These are phyloP conservation scores for Leptinotarsa rubiginosa DNA, from an alignment of 2,888 invertebrate genomes.

Conservation along the genomic window DNA sequence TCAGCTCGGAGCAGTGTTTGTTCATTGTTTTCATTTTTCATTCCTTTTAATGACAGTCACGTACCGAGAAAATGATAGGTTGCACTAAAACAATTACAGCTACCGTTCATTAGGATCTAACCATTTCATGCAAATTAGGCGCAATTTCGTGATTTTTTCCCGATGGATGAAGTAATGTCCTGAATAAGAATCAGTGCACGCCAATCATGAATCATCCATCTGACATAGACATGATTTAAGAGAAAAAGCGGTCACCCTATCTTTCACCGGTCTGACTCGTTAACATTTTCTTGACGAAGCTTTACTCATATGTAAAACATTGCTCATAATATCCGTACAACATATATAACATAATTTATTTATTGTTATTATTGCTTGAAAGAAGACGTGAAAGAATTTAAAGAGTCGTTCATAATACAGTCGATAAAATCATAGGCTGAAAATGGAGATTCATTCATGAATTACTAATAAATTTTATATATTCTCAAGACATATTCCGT, in stretches of 20 bases:
- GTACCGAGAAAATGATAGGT: constrained; percentile 18
- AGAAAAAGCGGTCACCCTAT: constrained; percentile 22
- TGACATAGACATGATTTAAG: constrained; percentile 26
- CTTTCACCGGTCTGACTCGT: constrained; percentile 23
- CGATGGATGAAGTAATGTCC: constrained; percentile 20
- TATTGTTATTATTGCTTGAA: constrained; percentile 59
- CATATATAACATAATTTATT: constrained; percentile 57
- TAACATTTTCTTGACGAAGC: constrained; percentile 38
- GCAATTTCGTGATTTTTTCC: constrained; percentile 26
- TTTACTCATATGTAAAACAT: constrained; percentile 52
- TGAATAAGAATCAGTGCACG: constrained; percentile 22
- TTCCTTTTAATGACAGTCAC: constrained; percentile 10
- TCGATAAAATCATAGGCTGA: constrained; percentile 17
- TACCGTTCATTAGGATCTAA: constrained; percentile 19
- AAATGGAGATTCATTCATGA: background rate
- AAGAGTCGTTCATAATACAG: constrained; percentile 39
- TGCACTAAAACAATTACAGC: constrained; percentile 21
- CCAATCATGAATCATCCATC: constrained; percentile 34
- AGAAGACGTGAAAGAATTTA: constrained; percentile 57
- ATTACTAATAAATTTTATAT: too few relatives aligned
- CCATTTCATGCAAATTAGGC: constrained; percentile 22
- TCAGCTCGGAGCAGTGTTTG: background rate
- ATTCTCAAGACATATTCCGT: too few relatives aligned
- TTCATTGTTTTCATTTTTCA: constrained; percentile 9
- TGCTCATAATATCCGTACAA: constrained; percentile 52